Evolutionary conservation across 2,113 vertebrate genomes (phyloP), one percentile per base, ranked within the genome.

Genomic region (Oncorhynchus nerka): DNA sequence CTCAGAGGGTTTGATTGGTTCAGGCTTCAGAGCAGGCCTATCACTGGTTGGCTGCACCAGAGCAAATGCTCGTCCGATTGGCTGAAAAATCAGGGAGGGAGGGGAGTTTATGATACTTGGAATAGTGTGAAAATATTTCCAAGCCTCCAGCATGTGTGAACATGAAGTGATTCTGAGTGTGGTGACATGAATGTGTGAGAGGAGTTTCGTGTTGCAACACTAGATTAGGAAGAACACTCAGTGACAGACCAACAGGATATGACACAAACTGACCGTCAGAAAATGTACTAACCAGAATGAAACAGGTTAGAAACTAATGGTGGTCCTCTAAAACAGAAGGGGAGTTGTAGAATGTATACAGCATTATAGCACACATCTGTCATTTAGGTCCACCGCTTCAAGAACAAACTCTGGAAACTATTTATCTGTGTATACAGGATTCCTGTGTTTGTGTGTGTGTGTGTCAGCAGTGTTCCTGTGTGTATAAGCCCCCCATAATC

Each of bases 1-100:
- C 0, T 96, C 94, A 0, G 80, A 89, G 22, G 93, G 94, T 68
- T 96, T 95, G 83, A 95, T 81, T n/a, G 94, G 89, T 34, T 97
- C 95, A 0, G 93, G 92, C 51, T 91, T 93, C 83, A 94, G 74
- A 16, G 20, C 20, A 32, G 91, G 90, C 15, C 92, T 84, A 11
- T 92, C 82, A n/a, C 73, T 79, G 64, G 82, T 15, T 3, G 94
- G 90, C 70, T 89, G 96, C 76, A 97, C 94, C 92, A 97, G 87
- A 1, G 95, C 94, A 4, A 93, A 96, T 4, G 96, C 95, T 83
- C 93, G 93, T 75, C 94, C 95, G 16, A 95, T 86, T 0, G 93
- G 95, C 97, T 98, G 88, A 4, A n/a, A 24, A 22, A 34, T 55
- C 70, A 65, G 39, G 73, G 5, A 61, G 5, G n/a, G 12, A 30